phyloP scores from a whole-genome alignment of 30 jellyfish, hydroid and myxozoan species.

The Mastigias papua region DNA sequence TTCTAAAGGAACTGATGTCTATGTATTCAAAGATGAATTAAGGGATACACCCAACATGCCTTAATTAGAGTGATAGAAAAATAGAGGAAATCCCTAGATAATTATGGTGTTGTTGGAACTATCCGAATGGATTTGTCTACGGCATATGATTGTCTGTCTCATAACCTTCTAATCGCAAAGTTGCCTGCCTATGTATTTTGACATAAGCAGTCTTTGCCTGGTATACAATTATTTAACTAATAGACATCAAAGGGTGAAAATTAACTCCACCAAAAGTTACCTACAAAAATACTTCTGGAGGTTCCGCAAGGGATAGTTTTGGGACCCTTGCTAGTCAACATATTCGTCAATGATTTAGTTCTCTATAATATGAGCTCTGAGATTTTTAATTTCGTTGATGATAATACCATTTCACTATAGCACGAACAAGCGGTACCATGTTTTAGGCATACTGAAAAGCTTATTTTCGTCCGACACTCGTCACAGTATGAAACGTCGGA shows the following conservation, averaged over 20 bases:
- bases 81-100: constrained; percentile 12
- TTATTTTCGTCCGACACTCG: too few relatives aligned
- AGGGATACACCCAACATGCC: background rate
- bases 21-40: background rate
- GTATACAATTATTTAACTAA: constrained; percentile 10
- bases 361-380: constrained; percentile 1
- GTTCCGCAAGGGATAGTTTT: constrained; percentile 30
- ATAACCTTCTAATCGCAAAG: constrained; percentile 39
- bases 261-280: constrained; percentile 13
- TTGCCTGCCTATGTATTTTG: constrained; percentile 33
- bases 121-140: constrained; percentile 9
- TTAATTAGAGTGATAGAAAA: constrained; percentile 2
- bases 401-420: background rate
- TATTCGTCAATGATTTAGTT: background rate
- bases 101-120: constrained; percentile 11
- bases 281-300: constrained; percentile 6
- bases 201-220: constrained; percentile 18
- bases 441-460: too few relatives aligned
- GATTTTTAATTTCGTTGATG: constrained; percentile 9
- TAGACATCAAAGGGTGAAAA: constrained; percentile 28
- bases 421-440: too few relatives aligned
- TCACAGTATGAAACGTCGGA: too few relatives aligned
- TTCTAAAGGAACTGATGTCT: constrained; percentile 5
- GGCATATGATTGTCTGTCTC: constrained; percentile 32
- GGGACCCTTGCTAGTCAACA: constrained; percentile 36